Conservation (phyloP, 2,888 invertebrate species). For the Hoplodrina blanda region DNA sequence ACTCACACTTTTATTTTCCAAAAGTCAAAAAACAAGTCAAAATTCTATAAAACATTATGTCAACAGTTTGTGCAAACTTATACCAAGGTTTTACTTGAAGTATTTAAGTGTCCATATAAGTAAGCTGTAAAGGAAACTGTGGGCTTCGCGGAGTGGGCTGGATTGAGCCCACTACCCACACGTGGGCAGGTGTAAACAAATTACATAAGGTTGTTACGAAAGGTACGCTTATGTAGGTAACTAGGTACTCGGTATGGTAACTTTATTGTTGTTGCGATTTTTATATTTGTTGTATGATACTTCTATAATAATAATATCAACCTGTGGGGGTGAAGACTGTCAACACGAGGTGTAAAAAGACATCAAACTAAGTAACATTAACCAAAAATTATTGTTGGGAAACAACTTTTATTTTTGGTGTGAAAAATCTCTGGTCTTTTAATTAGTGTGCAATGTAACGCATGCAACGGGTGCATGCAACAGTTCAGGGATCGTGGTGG, state of each 20-base stretch:
- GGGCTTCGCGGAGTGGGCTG: conserved; percentile 75
- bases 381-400: too few relatives aligned
- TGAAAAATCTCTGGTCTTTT: too few relatives aligned
- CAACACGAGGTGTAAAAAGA: too few relatives aligned
- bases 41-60: conserved; percentile 45
- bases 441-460: too few relatives aligned
- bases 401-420: too few relatives aligned
- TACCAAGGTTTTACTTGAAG: conserved; percentile 65
- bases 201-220: conserved; percentile 76
- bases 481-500: too few relatives aligned
- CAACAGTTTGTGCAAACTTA: conserved; percentile 67
- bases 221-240: conserved; percentile 47
- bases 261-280: conserved; percentile 14
- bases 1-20: neutral
- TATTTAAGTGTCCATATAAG: conserved; percentile 73
- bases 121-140: conserved; percentile 73
- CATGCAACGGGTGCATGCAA: too few relatives aligned
- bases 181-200: conserved; percentile 75
- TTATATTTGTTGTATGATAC: conserved; percentile 4
- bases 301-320: conserved; percentile 9
- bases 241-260: conserved; percentile 28
- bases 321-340: too few relatives aligned
- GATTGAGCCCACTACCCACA: conserved; percentile 74
- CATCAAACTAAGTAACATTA: too few relatives aligned
- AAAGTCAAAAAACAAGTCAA: neutral